A percentile compares a stretch with the other conserved stretches of the same genome.
Conservation (phyloP, 2,888 invertebrate species). For the Scaptomyza polygonia region DNA sequence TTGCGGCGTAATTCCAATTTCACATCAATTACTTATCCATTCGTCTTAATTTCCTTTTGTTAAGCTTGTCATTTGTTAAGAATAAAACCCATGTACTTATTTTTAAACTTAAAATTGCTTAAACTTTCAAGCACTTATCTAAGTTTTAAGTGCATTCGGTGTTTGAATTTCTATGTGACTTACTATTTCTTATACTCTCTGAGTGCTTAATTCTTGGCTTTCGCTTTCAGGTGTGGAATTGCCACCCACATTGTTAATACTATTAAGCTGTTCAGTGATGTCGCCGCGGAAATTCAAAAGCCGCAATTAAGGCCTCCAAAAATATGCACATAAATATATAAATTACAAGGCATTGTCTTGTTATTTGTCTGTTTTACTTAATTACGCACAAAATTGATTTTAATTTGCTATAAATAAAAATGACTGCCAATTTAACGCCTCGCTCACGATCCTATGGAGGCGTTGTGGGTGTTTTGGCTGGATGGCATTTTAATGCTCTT, state of each 20-base stretch:
- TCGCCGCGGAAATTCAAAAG: constrained; percentile 39
- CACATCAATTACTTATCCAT: constrained; percentile 22
- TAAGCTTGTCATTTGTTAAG: constrained; percentile 1
- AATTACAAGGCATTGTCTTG: constrained; percentile 10
- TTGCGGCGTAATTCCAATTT: constrained; percentile 33
- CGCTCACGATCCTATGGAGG: constrained; percentile 10
- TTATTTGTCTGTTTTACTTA: constrained; percentile 44
- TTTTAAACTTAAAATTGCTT: constrained; percentile 20
- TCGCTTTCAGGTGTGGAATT: constrained; percentile 8
- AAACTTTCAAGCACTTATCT: neutral
- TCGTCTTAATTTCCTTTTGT: constrained; percentile 22
- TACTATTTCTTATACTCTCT: neutral
- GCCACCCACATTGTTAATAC: neutral
- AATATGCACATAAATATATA: constrained; percentile 41
- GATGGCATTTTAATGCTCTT: constrained; percentile 28
- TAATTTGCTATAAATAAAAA: constrained; percentile 74
- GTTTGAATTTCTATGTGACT: neutral
- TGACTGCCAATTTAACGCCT: constrained; percentile 64
- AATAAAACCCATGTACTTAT: constrained; percentile 32
- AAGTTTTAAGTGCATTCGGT: neutral
- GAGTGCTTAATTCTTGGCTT: neutral
- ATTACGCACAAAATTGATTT: constrained; percentile 75
- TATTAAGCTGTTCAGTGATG: constrained; percentile 8
- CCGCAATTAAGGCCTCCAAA: constrained; percentile 50
- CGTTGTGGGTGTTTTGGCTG: neutral